phyloP scores from a whole-genome alignment of 2,797 vertebrate genomes.

The Varecia variegata region DNA sequence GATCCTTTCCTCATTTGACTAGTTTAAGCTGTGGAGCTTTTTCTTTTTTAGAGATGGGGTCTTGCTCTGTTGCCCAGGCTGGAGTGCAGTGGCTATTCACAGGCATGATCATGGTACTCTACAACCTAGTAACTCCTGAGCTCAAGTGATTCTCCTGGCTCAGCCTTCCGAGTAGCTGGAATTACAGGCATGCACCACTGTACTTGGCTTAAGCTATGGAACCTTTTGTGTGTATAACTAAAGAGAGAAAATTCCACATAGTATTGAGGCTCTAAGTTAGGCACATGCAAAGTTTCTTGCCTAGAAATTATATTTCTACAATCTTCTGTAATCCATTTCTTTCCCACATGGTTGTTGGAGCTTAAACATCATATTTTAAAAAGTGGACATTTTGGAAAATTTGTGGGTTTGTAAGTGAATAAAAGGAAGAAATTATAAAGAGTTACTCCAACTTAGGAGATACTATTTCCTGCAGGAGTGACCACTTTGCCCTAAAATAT shows the following conservation, averaged over 20 bases:
- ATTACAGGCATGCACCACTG: not conserved
- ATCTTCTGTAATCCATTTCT: constrained; percentile 4
- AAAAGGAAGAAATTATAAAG: not conserved
- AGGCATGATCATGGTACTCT: not conserved
- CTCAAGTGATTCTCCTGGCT: not conserved
- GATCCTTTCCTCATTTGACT: not conserved
- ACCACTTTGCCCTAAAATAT: not conserved
- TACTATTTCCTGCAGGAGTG: not conserved
- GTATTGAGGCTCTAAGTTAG: not conserved
- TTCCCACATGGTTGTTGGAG: not conserved
- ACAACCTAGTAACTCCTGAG: not conserved
- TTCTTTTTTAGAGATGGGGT: not conserved
- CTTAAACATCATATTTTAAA: not conserved
- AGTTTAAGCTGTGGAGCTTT: not conserved
- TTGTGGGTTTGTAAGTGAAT: not conserved
- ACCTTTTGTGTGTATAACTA: not conserved
- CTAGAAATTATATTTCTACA: constrained; percentile 34
- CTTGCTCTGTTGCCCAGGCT: not conserved
- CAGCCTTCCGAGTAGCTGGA: not conserved
- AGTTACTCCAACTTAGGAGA: not conserved
- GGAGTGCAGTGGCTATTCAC: not conserved
- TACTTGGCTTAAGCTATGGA: not conserved
- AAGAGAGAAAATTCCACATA: not conserved
- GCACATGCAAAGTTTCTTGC: not conserved
- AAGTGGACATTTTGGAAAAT: not conserved